Percentiles rank a stretch among this genome's conserved stretches.
phyloP scores from a whole-genome alignment of 2,888 invertebrate species.

The Monoplex corrugatus region DNA sequence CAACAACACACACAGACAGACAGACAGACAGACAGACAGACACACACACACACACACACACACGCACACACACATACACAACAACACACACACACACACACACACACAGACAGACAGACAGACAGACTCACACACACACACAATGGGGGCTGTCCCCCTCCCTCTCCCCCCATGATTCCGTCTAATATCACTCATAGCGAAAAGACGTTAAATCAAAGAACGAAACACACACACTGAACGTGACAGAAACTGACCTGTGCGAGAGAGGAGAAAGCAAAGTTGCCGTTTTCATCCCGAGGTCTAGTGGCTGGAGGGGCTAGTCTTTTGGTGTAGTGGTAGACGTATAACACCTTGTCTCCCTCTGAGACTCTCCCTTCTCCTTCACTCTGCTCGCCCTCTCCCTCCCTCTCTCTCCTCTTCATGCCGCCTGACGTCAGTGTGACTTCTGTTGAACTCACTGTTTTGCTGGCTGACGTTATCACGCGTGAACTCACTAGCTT shows the following conservation, averaged over 20 bases:
- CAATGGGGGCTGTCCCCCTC: background rate
- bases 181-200: no score
- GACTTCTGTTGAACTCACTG: no score
- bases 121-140: background rate
- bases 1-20: background rate
- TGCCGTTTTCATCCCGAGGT: conserved; percentile 52
- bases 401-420: background rate
- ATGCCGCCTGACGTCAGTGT: no score
- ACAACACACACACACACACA: background rate
- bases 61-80: conserved; percentile 17
- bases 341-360: conserved; percentile 16
- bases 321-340: background rate
- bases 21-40: background rate
- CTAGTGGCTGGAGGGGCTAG: background rate
- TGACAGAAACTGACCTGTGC: background rate
- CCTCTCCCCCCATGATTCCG: no score
- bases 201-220: background rate
- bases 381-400: background rate
- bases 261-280: background rate
- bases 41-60: conserved; percentile 2
- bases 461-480: no score
- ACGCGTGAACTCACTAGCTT: no score
- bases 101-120: conserved; percentile 17
- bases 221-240: background rate
- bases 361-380: background rate